phyloP scores from a whole-genome alignment of 2,888 invertebrate genomes.

The Allophyes oxyacanthae region DNA sequence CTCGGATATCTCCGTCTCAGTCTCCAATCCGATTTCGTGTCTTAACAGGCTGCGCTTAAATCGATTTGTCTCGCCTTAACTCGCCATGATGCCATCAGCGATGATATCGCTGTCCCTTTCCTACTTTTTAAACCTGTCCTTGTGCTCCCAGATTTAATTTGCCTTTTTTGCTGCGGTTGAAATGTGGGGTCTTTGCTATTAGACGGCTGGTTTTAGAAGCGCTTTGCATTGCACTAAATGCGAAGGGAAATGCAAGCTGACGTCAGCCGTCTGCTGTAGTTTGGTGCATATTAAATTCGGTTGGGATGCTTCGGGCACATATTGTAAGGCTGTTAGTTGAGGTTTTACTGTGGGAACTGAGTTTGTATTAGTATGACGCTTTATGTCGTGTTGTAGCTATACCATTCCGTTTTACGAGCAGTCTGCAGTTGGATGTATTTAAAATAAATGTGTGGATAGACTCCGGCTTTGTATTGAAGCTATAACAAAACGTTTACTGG shows the following conservation, averaged over 20 bases:
- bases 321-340: conserved; percentile 37
- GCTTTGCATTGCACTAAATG: conserved; percentile 56
- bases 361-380: conserved; percentile 29
- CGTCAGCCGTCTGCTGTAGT: conserved; percentile 19
- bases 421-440: conserved; percentile 33
- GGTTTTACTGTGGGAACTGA: conserved; percentile 40
- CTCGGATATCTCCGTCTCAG: conserved; percentile 68
- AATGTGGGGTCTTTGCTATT: conserved; percentile 62
- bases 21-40: conserved; percentile 73
- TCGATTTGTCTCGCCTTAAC: conserved; percentile 84
- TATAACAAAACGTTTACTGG: conserved; percentile 49
- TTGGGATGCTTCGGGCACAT: conserved; percentile 31
- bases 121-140: conserved; percentile 74
- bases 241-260: conserved; percentile 47
- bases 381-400: conserved; percentile 38
- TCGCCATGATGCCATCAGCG: conserved; percentile 67
- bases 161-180: conserved; percentile 70
- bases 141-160: conserved; percentile 74
- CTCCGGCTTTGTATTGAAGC: conserved; percentile 35
- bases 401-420: conserved; percentile 46
- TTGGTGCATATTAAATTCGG: conserved; percentile 51
- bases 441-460: conserved; percentile 32
- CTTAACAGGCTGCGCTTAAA: conserved; percentile 72
- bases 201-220: conserved; percentile 59
- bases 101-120: conserved; percentile 70